Percentiles rank a stretch among this genome's conserved stretches.
Evolutionary conservation across 2,113 vertebrate genomes (phyloP).

Genomic region (Thunnus maccoyii): DNA sequence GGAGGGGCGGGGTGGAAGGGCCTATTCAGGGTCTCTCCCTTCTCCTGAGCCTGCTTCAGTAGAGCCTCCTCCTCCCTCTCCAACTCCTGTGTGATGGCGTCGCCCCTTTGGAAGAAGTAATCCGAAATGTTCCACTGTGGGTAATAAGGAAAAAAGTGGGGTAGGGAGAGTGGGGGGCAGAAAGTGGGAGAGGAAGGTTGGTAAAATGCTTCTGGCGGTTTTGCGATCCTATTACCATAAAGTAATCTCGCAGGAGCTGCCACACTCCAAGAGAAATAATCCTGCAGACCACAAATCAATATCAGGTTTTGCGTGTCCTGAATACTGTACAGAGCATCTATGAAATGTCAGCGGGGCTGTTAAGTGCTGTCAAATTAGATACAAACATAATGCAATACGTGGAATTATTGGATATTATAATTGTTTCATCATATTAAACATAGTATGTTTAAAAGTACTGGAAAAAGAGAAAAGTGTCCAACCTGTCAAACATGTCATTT

Average conservation of each 20-base stretch:
- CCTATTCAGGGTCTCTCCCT: conserved; percentile 90
- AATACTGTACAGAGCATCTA: conserved; percentile 38
- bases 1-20: conserved; percentile 97
- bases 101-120: conserved; percentile 99
- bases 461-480: conserved; percentile 5
- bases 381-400: conserved; percentile 24
- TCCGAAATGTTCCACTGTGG: conserved; percentile 99
- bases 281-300: conserved; percentile 62
- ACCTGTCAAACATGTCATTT: not conserved
- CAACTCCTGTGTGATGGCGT: conserved; percentile 94
- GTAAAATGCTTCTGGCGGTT: conserved; percentile 53
- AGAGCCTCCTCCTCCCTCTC: conserved; percentile 92
- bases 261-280: conserved; percentile 55
- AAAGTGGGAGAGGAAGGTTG: conserved; percentile 12
- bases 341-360: conserved; percentile 34
- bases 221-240: conserved; percentile 56
- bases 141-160: not conserved
- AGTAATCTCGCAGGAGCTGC: conserved; percentile 59
- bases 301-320: conserved; percentile 45
- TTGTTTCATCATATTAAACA: not conserved
- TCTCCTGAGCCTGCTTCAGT: conserved; percentile 94
- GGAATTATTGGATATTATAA: not conserved
- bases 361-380: conserved; percentile 34
- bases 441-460: not conserved
- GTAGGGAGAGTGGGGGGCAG: not conserved